Conservation (phyloP, 1,140 invertebrate species). For the Plutomurus gul region DNA sequence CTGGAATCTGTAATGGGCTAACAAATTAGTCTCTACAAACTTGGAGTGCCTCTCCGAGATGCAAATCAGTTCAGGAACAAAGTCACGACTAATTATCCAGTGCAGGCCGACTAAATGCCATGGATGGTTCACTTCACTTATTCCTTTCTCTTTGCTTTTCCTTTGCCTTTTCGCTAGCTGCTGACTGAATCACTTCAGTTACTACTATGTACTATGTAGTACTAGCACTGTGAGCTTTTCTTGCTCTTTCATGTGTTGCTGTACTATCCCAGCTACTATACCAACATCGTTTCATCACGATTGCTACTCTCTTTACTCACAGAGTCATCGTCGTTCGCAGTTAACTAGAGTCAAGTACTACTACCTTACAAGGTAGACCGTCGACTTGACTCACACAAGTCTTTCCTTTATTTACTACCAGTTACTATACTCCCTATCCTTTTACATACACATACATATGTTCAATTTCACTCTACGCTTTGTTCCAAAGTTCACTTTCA, state of each 20-base stretch:
- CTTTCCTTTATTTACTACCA: no score
- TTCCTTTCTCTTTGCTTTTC: slow-evolving; percentile 23
- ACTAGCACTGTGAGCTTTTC: not conserved
- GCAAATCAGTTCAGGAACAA: slow-evolving; percentile 36
- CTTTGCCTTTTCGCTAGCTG: slow-evolving; percentile 3
- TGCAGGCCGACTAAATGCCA: slow-evolving; percentile 35
- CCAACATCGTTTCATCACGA: not conserved
- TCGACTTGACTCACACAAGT: no score
- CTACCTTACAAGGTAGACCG: no score
- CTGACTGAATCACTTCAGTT: no score
- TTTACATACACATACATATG: no score
- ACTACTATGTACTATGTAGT: no score
- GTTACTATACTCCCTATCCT: no score
- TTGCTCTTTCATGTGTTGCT: not conserved
- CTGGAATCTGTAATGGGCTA: slow-evolving; percentile 44
- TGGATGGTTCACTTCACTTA: slow-evolving; percentile 33
- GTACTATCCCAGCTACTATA: not conserved
- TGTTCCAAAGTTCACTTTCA: no score
- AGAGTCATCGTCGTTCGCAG: no score
- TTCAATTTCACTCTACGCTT: no score
- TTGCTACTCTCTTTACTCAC: not conserved
- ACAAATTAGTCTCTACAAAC: slow-evolving; percentile 40
- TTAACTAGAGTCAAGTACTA: no score
- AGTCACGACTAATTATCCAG: slow-evolving; percentile 40
- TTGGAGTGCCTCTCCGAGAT: slow-evolving; percentile 31